A percentile compares a stretch with the other conserved stretches of the same genome.
Evolutionary conservation across 2,888 invertebrate genomes (phyloP).

Genomic region (Standfussiana lucernea): DNA sequence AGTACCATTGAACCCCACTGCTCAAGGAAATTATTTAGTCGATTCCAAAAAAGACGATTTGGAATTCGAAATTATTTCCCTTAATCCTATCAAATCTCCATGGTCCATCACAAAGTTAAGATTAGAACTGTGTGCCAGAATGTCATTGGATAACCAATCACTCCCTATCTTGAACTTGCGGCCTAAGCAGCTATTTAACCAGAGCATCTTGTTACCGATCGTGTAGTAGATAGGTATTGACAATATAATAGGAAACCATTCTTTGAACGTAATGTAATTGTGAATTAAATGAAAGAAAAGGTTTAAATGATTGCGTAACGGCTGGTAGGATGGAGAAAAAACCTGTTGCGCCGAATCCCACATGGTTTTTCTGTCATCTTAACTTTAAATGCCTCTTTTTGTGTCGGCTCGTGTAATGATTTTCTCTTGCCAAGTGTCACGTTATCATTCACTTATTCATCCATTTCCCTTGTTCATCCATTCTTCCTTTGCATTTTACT

Average conservation of each 20-base stretch:
- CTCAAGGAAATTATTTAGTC: too few species aligned
- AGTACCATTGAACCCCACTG: too few species aligned
- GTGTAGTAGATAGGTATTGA: not conserved
- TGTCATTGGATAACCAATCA: not conserved
- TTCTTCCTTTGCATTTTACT: not conserved
- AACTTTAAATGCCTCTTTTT: not conserved
- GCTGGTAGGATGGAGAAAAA: not conserved
- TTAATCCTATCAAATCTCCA: conserved; percentile 1
- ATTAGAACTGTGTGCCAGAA: not conserved
- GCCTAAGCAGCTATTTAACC: not conserved
- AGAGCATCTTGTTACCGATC: not conserved
- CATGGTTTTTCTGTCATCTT: not conserved
- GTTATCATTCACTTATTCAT: not conserved
- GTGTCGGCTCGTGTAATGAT: not conserved
- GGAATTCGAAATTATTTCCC: not conserved
- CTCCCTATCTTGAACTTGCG: not conserved
- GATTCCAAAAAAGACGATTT: too few species aligned
- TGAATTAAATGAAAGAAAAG: not conserved
- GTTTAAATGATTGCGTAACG: too few species aligned
- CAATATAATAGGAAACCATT: not conserved
- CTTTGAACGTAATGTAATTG: not conserved
- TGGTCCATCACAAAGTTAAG: not conserved
- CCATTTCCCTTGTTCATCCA: not conserved
- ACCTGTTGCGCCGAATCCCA: not conserved
- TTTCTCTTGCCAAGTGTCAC: not conserved